Base-by-base conservation (phyloP, 2,888 invertebrate genomes). In the Microctonus aethiopoides region DNA sequence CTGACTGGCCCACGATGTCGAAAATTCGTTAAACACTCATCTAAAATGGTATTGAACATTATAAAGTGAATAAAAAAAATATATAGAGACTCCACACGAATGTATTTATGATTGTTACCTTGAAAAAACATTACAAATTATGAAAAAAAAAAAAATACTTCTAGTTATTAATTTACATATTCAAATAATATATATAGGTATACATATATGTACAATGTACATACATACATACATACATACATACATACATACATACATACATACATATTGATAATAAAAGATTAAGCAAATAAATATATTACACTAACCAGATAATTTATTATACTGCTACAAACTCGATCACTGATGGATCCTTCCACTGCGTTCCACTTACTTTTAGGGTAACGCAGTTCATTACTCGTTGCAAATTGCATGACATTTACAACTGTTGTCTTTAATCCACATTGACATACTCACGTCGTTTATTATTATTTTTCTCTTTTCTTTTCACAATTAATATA, bases 381-480 rank as follows among this genome's bases (percentile, higher is more conserved):
- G 72, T 71, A 74, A 70, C 72, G 75, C 78, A 72, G 79, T 77
- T 80, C 80, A 83, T 79, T 81, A 78, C 76, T 75, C 71, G 75
- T 77, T 77, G 73, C 77, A 79, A 79, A 77, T 78, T 79, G 76
- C 77, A 81, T 82, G 80, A 79, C 83, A 82, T 76, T 81, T 78
- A 74, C 74, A 76, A 77, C 51, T 46, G 46, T 46, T 16, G 20
- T 46, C 16, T 51, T 29, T 63, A 13, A 34, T 32, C 46, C 26
- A 16, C n/a, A 13, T 29, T 51, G 16, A 16, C 59, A 59, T 59
- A 22, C 59, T 59, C 20, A 59, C 20, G n/a, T 26, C 5, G 32
- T 57, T 26, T 13, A n/a, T n/a, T n/a, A 29, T 32, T 59, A 10
- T n/a, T 59, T 59, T 59, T 34, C 34, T 6, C 20, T 20, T 34